Evolutionary conservation across 2,888 invertebrate genomes (phyloP), one percentile per base, ranked within the genome.

Genomic region (Chrysopilus asiliformis): DNA sequence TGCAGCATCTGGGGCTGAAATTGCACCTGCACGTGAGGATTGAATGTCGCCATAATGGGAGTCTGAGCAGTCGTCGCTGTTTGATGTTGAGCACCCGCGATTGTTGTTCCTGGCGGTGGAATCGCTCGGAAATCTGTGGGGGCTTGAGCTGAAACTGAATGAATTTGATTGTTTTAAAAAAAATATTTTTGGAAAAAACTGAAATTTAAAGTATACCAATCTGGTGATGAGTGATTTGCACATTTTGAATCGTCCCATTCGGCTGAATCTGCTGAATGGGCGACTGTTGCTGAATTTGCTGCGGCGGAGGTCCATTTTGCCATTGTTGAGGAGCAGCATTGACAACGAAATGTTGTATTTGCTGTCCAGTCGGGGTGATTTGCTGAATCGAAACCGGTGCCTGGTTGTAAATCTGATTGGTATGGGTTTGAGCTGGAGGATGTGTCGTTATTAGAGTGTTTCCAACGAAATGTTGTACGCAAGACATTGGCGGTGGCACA

Each of bases 401-500:
- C 40, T 46, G 46, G 32, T 34, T 41, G 19, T 40, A 41, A 8
- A 44, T 39, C 12, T 40, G 45, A 36, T 43, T 38, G 19, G 45
- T 41, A 17, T 43, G 45, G 3, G 43, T 36, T 18, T 43, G 42
- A 12, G 44, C 15, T n/a, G 38, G 30, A 13, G 43, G 43, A 14
- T 43, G 32, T n/a, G 46, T 40, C 14, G 44, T 44, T 8, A 46
- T 46, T 17, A 45, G 22, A 3, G 44, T 41, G 31, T 44, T 46
- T 1, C 44, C 45, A 7, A 47, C 43, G 8, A 47, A 38, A 38
- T 47, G 47, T 26, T 47, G 47, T 12, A 47, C 43, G 16, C 42
- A 45, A 8, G 40, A 33, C 13, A 43, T 42, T 10, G 46, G 47
- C 4, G 45, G 45, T 10, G 46, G 43, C 12, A 45, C 43, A 3